phyloP scores from a whole-genome alignment of 2,797 vertebrate genomes.

The Limnodromus scolopaceus region DNA sequence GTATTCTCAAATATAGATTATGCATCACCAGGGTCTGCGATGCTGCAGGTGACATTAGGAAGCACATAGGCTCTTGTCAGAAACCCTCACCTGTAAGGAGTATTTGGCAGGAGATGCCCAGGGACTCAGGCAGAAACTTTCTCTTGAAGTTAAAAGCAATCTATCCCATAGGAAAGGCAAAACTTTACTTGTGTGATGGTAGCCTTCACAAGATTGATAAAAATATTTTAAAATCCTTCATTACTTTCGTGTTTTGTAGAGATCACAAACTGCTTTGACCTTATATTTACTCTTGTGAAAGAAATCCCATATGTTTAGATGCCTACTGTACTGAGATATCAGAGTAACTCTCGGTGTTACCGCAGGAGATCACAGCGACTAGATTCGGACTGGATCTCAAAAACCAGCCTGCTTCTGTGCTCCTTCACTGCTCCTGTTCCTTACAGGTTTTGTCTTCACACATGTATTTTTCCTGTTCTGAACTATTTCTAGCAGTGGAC shows the following conservation, averaged over 20 bases:
- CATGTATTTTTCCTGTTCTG: background rate
- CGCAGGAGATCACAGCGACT: background rate
- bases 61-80: background rate
- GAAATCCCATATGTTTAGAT: background rate
- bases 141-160: background rate
- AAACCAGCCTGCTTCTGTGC: background rate
- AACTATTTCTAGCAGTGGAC: background rate
- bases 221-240: background rate
- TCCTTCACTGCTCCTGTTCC: background rate
- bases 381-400: background rate
- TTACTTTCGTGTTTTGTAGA: background rate
- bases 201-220: background rate
- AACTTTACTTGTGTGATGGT: background rate
- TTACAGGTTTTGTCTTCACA: background rate
- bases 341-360: background rate
- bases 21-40: background rate
- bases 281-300: background rate
- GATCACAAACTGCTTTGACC: background rate
- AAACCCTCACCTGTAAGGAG: background rate
- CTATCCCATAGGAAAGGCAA: background rate
- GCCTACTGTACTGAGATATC: background rate
- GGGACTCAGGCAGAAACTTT: background rate
- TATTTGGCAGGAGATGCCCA: background rate
- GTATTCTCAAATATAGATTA: background rate
- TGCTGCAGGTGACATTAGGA: background rate